Conservation (phyloP, 2,888 invertebrate species). For the Tromatobia lineatoria region DNA sequence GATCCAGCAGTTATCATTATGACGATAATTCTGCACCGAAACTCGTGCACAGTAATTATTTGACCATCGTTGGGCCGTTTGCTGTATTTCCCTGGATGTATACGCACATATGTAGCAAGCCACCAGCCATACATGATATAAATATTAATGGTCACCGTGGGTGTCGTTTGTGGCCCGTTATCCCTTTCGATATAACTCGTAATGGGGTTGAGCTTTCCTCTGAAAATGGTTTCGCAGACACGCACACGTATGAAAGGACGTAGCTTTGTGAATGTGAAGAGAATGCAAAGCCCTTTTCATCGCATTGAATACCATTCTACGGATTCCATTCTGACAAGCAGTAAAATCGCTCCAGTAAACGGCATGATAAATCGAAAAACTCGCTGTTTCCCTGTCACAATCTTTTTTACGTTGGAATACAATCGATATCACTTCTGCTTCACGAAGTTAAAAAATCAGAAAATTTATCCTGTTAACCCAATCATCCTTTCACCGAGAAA, state of each 20-base stretch:
- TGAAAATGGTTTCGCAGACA: conserved; percentile 26
- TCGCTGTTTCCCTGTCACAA: conserved; percentile 20
- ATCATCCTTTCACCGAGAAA: conserved; percentile 10
- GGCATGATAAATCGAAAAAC: conserved; percentile 36
- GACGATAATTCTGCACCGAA: conserved; percentile 46
- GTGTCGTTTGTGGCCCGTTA: conserved; percentile 63
- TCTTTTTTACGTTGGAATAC: conserved; percentile 21
- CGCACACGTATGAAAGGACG: not conserved
- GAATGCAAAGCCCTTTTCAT: conserved; percentile 9
- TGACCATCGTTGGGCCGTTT: conserved; percentile 50
- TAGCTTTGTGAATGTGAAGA: not conserved
- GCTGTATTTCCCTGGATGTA: conserved; percentile 37
- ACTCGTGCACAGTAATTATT: conserved; percentile 40
- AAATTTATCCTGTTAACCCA: conserved; percentile 32
- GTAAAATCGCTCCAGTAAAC: conserved; percentile 47
- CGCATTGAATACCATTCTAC: not conserved
- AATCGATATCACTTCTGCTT: conserved; percentile 30
- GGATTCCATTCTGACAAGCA: conserved; percentile 23
- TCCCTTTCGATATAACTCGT: conserved; percentile 62
- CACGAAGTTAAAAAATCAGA: conserved; percentile 17
- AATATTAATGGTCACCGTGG: conserved; percentile 59
- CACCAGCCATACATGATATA: conserved; percentile 48
- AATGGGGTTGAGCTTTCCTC: conserved; percentile 47
- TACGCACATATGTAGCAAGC: conserved; percentile 2
- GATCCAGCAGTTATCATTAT: conserved; percentile 51